Percentiles rank a stretch among this genome's conserved stretches.
Conservation (phyloP, 2,113 vertebrate species). For the Odobenus rosmarus region DNA sequence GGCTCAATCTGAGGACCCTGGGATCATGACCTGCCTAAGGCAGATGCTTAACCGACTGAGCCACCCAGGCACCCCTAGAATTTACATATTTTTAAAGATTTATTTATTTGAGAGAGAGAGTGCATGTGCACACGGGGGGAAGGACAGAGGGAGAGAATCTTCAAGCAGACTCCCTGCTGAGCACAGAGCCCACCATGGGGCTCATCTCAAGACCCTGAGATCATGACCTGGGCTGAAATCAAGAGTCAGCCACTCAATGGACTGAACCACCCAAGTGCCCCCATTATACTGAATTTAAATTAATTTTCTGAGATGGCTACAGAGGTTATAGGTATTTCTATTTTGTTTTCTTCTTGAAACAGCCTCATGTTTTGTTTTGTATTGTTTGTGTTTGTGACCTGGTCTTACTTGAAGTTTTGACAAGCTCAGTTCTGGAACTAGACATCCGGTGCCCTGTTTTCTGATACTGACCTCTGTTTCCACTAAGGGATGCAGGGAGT, state of each 20-base stretch:
- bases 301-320: background rate
- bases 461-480: background rate
- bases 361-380: background rate
- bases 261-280: background rate
- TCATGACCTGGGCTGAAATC: background rate
- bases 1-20: no score
- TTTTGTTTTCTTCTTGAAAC: background rate
- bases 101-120: background rate
- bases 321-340: background rate
- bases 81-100: background rate
- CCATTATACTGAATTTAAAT: background rate
- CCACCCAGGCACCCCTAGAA: background rate
- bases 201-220: background rate
- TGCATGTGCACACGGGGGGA: background rate
- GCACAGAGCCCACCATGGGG: background rate
- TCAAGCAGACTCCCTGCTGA: background rate
- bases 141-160: background rate
- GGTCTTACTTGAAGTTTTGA: background rate
- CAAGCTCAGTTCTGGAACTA: background rate
- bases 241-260: background rate
- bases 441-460: background rate
- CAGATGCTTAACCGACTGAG: no score
- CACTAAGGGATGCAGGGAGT: background rate
- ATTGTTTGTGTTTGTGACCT: background rate
- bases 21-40: no score